Evolutionary conservation across 2,888 invertebrate genomes (phyloP).

Genomic region (Eupithecia inturbata): DNA sequence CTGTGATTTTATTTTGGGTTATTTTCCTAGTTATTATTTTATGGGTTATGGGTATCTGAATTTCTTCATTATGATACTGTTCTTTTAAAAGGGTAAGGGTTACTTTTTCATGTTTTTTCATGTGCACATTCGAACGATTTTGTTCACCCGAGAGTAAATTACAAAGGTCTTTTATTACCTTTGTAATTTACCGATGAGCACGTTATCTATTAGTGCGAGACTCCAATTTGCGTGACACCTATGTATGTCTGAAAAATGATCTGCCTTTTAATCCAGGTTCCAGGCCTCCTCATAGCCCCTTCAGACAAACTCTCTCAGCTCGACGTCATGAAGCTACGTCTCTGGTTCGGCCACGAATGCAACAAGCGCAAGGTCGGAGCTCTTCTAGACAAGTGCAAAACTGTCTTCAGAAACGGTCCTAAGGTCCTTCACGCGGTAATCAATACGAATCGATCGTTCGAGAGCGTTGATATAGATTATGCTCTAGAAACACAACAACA

Average conservation of each 20-base stretch:
- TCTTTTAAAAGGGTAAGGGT: too few relatives aligned
- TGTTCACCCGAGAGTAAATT: too few relatives aligned
- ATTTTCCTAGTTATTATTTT: too few relatives aligned
- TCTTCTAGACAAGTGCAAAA: constrained; percentile 61
- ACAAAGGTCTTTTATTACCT: too few relatives aligned
- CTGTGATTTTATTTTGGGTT: too few relatives aligned
- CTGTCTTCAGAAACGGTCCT: constrained; percentile 10
- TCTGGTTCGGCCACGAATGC: constrained; percentile 66
- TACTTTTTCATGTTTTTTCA: too few relatives aligned
- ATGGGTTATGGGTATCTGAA: too few relatives aligned
- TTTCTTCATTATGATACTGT: too few relatives aligned
- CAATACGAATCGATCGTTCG: neutral
- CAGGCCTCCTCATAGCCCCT: constrained; percentile 60
- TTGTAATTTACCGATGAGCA: too few relatives aligned
- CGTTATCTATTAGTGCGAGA: too few relatives aligned
- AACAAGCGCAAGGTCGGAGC: constrained; percentile 62
- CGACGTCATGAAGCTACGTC: constrained; percentile 65
- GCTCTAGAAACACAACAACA: neutral
- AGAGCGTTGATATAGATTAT: constrained; percentile 4
- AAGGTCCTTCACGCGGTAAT: neutral
- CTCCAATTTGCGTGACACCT: neutral
- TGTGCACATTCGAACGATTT: too few relatives aligned
- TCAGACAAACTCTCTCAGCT: constrained; percentile 62
- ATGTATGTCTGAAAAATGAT: neutral
- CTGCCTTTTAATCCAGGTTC: constrained; percentile 48